These are phyloP conservation scores for Delphinus delphis DNA, from an alignment of 2,113 vertebrate genomes.

Conservation along the genomic window DNA sequence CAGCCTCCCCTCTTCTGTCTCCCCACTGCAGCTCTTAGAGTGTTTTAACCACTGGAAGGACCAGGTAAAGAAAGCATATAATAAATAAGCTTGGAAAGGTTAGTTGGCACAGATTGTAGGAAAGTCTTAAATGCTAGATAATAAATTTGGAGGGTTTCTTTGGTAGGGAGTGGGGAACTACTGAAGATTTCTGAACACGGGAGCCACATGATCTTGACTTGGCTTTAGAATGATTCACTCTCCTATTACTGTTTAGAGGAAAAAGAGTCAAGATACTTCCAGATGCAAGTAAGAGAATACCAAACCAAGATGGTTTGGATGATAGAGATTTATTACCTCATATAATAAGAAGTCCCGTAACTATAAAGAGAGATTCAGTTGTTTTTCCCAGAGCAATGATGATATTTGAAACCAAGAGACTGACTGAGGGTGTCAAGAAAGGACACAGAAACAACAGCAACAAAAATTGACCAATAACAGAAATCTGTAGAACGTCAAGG, in stretches of 20 bases:
- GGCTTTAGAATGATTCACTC: background rate
- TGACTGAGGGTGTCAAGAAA: background rate
- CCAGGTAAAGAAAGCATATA: background rate
- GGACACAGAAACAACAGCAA: background rate
- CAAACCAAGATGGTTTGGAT: slow-evolving; percentile 8
- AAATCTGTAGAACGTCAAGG: background rate
- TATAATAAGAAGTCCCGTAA: background rate
- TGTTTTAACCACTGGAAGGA: background rate
- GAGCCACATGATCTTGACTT: background rate
- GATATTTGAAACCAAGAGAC: background rate
- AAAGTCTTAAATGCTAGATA: background rate
- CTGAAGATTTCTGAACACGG: background rate
- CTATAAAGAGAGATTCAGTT: background rate
- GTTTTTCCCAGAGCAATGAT: background rate
- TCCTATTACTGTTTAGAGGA: background rate
- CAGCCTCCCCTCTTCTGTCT: background rate
- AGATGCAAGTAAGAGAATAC: slow-evolving; percentile 12
- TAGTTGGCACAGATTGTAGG: background rate
- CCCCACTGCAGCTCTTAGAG: background rate
- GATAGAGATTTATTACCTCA: background rate
- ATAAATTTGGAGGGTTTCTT: background rate
- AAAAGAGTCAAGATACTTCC: background rate
- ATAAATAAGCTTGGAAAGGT: background rate
- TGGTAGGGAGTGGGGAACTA: background rate
- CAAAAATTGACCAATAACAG: background rate